Evolutionary conservation across 2,113 vertebrate genomes (phyloP).

Genomic region (Silurus glanis): DNA sequence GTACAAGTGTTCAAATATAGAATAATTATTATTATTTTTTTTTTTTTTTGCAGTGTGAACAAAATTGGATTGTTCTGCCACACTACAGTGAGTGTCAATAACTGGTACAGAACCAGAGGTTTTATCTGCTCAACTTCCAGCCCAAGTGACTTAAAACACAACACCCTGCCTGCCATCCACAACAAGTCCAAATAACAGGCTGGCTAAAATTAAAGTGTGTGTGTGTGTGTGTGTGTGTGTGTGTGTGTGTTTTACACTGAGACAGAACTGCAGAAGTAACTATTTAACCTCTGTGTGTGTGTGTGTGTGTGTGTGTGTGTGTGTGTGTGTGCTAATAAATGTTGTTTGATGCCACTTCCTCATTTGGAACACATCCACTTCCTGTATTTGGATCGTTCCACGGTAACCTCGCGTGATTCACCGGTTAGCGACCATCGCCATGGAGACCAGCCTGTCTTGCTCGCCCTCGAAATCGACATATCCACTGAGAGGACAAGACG

Average conservation of each 20-base stretch:
- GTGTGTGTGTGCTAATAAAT: not conserved
- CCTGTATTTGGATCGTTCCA: conserved; percentile 53
- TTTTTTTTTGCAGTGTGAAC: not conserved
- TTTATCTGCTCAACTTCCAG: not conserved
- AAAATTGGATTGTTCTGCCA: not conserved
- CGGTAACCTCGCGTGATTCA: conserved; percentile 53
- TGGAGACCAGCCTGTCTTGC: conserved; percentile 37
- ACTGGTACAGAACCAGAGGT: not conserved
- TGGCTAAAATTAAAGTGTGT: not conserved
- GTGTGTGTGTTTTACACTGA: not conserved
- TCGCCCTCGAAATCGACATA: not conserved
- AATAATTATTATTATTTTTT: not conserved
- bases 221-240: not conserved
- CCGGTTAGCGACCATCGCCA: conserved; percentile 38
- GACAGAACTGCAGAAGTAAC: not conserved
- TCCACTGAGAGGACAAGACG: not conserved
- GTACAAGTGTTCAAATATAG: not conserved
- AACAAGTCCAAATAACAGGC: not conserved
- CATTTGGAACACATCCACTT: conserved; percentile 46
- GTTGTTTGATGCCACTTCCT: conserved; percentile 17
- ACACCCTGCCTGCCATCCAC: not conserved
- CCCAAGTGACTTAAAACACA: not conserved
- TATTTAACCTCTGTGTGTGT: not conserved
- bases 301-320: not conserved
- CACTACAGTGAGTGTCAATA: not conserved